Evolutionary conservation across 2,797 vertebrate species (phyloP).

Genomic region (Hemibagrus guttatus): DNA sequence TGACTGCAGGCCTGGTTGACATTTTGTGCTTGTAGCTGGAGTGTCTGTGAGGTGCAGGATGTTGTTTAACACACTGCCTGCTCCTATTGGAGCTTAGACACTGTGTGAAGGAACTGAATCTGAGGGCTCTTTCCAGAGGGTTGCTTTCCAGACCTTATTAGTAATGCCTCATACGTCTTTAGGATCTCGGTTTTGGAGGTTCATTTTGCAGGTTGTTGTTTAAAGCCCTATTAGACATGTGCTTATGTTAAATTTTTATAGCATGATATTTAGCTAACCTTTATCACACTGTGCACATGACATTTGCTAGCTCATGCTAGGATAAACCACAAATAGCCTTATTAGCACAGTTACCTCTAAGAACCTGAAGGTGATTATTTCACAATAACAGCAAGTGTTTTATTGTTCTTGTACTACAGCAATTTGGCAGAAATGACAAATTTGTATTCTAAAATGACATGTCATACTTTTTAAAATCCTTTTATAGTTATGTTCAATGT

Average conservation of each 20-base stretch:
- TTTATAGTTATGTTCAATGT: background rate
- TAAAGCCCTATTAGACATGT: background rate
- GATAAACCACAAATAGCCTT: background rate
- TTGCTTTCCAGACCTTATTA: background rate
- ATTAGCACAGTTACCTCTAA: background rate
- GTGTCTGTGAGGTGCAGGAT: constrained; percentile 2
- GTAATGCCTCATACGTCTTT: background rate
- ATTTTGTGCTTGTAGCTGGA: constrained; percentile 21
- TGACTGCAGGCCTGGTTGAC: constrained; percentile 30
- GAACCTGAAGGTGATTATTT: background rate
- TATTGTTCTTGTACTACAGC: background rate
- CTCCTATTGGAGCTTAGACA: background rate
- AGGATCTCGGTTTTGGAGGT: background rate
- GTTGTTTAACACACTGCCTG: constrained; percentile 8
- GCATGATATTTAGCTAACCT: constrained; percentile 30
- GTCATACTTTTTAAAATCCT: background rate
- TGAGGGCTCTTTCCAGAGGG: constrained; percentile 8
- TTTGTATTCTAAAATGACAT: too few relatives aligned
- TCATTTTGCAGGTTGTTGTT: background rate
- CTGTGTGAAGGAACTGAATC: background rate
- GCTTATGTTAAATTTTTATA: constrained; percentile 1
- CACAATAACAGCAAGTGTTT: background rate
- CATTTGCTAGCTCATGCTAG: constrained; percentile 14
- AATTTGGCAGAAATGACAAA: background rate
- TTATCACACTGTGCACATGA: constrained; percentile 28